Conservation (phyloP, 2,797 vertebrate genomes). For the Rhodeus uyekii region DNA sequence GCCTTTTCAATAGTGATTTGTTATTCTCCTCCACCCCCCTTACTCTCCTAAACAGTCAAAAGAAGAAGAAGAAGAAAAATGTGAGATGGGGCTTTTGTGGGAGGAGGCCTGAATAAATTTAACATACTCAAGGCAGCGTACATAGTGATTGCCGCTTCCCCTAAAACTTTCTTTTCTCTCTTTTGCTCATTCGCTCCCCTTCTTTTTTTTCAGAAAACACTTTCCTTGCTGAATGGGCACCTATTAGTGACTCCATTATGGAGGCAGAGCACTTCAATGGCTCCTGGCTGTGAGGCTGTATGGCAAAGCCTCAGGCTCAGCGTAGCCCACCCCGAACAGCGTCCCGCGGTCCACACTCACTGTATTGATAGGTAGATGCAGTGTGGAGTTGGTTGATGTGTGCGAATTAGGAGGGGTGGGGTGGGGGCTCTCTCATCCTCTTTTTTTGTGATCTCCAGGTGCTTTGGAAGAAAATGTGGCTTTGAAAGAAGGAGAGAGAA, state of each 20-base stretch:
- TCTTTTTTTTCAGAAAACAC: slow-evolving; percentile 73
- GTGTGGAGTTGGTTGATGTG: slow-evolving; percentile 57
- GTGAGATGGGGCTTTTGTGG: slow-evolving; percentile 59
- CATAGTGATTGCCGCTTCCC: slow-evolving; percentile 78
- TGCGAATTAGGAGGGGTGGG: slow-evolving; percentile 50
- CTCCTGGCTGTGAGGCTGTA: slow-evolving; percentile 82
- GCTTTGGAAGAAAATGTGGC: slow-evolving; percentile 78
- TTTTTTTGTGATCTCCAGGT: slow-evolving; percentile 84
- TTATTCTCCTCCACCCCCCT: slow-evolving; percentile 60
- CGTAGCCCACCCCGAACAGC: slow-evolving; percentile 62
- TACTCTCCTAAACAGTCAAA: slow-evolving; percentile 55
- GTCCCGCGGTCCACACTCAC: slow-evolving; percentile 59
- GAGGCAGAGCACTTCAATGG: slow-evolving; percentile 77
- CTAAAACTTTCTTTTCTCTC: slow-evolving; percentile 70
- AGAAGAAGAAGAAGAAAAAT: slow-evolving; percentile 56
- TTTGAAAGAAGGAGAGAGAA: slow-evolving; percentile 47
- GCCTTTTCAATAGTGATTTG: slow-evolving; percentile 71
- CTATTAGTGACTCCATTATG: slow-evolving; percentile 86
- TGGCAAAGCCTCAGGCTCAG: slow-evolving; percentile 73
- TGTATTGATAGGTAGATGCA: slow-evolving; percentile 73
- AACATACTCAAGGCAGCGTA: slow-evolving; percentile 76
- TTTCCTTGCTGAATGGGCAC: slow-evolving; percentile 82
- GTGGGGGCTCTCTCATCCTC: slow-evolving; percentile 62
- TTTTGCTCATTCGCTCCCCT: slow-evolving; percentile 53
- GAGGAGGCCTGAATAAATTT: slow-evolving; percentile 77